Evolutionary conservation across 2,113 vertebrate species (phyloP), one percentile per base, ranked within the genome.

Genomic region (Holacanthus passer): DNA sequence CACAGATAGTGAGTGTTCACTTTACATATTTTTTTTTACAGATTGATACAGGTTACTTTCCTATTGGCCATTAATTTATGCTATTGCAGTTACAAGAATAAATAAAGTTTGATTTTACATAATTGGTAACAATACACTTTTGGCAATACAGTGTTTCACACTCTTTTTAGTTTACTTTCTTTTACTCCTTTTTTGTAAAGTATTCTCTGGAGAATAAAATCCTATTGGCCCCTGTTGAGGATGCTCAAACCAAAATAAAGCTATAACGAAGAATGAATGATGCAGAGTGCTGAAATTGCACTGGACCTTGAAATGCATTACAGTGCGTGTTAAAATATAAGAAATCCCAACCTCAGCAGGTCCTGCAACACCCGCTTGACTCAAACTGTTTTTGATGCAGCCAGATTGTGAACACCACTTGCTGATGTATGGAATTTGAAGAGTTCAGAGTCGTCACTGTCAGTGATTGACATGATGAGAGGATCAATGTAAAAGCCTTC

Each of bases 401-500:
- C 63, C 64, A 67, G 53, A 86, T 66, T 67, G 79, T 67, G n/a
- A 86, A 37, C 43, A 62, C 55, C 39, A 80, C 73, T 89, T 92
- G 89, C 91, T 92, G 90, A 92, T 91, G 89, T 91, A 74, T 81
- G 76, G 87, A 90, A 90, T 87, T 84, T 92, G 82, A 89, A 78
- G 92, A 94, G 88, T 92, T 92, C 58, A 68, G 82, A 86, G 81
- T 88, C 91, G 90, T 91, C 88, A 84, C 72, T 87, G 87, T 85
- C 84, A 82, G 88, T 92, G 93, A 94, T 92, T 92, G 94, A 93
- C 93, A 93, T 93, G 91, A 94, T 90, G 91, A 81, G 79, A 78
- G 83, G 90, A 94, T 94, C 94, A 90, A 94, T 94, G 83, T 52
- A 87, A 91, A 94, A 92, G 73, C 89, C 88, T 89, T 78, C 67